Percentiles rank a stretch among this genome's conserved stretches.
These are phyloP conservation scores for Zaprionus ornatus DNA, from an alignment of 1,140 invertebrate genomes.

Conservation along the genomic window DNA sequence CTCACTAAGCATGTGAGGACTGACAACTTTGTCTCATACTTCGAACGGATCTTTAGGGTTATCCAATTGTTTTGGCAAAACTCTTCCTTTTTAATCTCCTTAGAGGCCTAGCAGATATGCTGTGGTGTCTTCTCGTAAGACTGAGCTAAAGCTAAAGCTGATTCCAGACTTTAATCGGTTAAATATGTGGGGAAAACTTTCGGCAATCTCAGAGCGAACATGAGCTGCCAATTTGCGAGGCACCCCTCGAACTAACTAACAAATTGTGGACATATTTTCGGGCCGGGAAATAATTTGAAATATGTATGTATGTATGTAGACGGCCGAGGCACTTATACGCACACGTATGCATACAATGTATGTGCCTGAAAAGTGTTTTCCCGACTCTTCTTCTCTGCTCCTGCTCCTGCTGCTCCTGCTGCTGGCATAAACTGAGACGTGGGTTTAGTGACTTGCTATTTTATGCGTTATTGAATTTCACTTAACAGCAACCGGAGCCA, in stretches of 20 bases:
- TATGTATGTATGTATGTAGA: slow-evolving; percentile 35
- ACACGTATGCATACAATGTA: slow-evolving; percentile 14
- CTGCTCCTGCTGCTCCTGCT: background rate
- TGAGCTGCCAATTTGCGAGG: slow-evolving; percentile 8
- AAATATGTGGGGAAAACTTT: background rate
- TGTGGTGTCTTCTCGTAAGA: too few relatives aligned
- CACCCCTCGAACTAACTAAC: slow-evolving; percentile 6
- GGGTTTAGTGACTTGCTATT: slow-evolving; percentile 60
- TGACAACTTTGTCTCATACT: too few relatives aligned
- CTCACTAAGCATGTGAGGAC: too few relatives aligned
- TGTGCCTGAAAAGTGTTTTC: slow-evolving; percentile 12
- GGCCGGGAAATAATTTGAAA: slow-evolving; percentile 51
- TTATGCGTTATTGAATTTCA: slow-evolving; percentile 82
- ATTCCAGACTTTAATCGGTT: background rate
- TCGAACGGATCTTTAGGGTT: too few relatives aligned
- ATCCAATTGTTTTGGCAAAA: too few relatives aligned
- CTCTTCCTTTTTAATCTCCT: too few relatives aligned
- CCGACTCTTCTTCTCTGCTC: background rate
- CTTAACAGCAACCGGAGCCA: slow-evolving; percentile 64
- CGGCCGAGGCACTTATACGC: background rate
- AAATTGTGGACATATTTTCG: slow-evolving; percentile 18
- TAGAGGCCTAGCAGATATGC: too few relatives aligned
- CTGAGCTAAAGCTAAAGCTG: background rate
- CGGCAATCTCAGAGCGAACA: background rate
- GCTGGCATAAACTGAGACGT: slow-evolving; percentile 11